A percentile compares a stretch with the other conserved stretches of the same genome.
Evolutionary conservation across 2,888 invertebrate species (phyloP).

Genomic region (Apeira syringaria): DNA sequence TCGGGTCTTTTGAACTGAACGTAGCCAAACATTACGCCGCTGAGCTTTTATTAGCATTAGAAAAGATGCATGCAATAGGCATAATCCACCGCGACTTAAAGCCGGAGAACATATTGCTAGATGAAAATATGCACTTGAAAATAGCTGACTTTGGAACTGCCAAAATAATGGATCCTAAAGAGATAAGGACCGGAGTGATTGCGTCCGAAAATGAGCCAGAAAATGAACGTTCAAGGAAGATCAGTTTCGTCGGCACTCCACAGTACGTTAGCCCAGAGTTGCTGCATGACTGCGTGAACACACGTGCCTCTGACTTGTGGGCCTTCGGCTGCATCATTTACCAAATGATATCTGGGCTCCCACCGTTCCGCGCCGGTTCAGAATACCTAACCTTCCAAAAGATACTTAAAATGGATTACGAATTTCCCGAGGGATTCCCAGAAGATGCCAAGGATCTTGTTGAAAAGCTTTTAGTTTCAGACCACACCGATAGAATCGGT

Average conservation of each 20-base stretch:
- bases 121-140: slow-evolving; percentile 97
- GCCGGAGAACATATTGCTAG: slow-evolving; percentile 98
- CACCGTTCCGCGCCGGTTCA: slow-evolving; percentile 95
- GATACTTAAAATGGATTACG: slow-evolving; percentile 94
- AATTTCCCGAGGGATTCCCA: slow-evolving; percentile 96
- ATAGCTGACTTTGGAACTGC: slow-evolving; percentile 99
- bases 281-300: slow-evolving; percentile 90
- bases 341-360: slow-evolving; percentile 97
- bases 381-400: slow-evolving; percentile 99
- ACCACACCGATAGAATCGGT: slow-evolving; percentile 92
- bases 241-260: slow-evolving; percentile 98
- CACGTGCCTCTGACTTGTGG: slow-evolving; percentile 96
- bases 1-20: slow-evolving; percentile 94
- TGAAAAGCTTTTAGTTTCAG: slow-evolving; percentile 91
- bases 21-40: slow-evolving; percentile 97
- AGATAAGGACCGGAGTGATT: slow-evolving; percentile 45
- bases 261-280: slow-evolving; percentile 99
- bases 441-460: slow-evolving; percentile 94
- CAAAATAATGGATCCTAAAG: slow-evolving; percentile 87
- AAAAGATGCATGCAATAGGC: slow-evolving; percentile 93
- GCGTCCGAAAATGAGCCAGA: slow-evolving; percentile 57
- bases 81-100: slow-evolving; percentile 98
- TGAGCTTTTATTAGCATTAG: slow-evolving; percentile 95
- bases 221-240: slow-evolving; percentile 84
- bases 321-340: slow-evolving; percentile 98